phyloP scores from a whole-genome alignment of 2,888 invertebrate genomes.

The Sinhomidia bicolor region DNA sequence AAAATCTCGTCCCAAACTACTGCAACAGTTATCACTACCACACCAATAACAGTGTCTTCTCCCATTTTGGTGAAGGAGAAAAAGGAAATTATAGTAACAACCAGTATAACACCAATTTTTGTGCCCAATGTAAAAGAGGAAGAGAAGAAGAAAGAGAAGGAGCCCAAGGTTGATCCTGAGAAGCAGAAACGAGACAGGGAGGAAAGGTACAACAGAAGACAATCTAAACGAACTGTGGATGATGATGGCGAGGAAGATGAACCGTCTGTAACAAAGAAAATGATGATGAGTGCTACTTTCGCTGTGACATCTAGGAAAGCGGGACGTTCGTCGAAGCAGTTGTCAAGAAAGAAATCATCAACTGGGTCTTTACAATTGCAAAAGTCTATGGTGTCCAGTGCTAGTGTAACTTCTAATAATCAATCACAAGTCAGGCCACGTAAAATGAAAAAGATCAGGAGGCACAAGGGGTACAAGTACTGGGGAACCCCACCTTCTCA shows the following conservation, averaged over 20 bases:
- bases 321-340: background rate
- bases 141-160: constrained; percentile 79
- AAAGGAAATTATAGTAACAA: background rate
- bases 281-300: constrained; percentile 43
- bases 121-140: constrained; percentile 46
- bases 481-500: constrained; percentile 80
- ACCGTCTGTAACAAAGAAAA: constrained; percentile 60
- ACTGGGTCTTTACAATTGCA: background rate
- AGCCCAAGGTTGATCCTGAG: constrained; percentile 81
- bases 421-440: constrained; percentile 54
- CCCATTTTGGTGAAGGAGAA: background rate
- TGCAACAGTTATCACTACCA: constrained; percentile 46
- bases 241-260: constrained; percentile 74
- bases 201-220: constrained; percentile 76
- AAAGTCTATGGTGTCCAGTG: background rate
- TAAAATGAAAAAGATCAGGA: constrained; percentile 77
- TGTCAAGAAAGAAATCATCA: constrained; percentile 19
- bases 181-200: constrained; percentile 81
- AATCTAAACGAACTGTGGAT: constrained; percentile 76
- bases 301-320: constrained; percentile 18
- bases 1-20: constrained; percentile 61
- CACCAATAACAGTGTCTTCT: background rate
- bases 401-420: constrained; percentile 4
- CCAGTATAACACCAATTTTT: background rate
- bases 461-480: constrained; percentile 79